Percentiles rank a stretch among this genome's conserved stretches.
phyloP scores from a whole-genome alignment of 1,140 invertebrate species.

The Mamestra configurata region DNA sequence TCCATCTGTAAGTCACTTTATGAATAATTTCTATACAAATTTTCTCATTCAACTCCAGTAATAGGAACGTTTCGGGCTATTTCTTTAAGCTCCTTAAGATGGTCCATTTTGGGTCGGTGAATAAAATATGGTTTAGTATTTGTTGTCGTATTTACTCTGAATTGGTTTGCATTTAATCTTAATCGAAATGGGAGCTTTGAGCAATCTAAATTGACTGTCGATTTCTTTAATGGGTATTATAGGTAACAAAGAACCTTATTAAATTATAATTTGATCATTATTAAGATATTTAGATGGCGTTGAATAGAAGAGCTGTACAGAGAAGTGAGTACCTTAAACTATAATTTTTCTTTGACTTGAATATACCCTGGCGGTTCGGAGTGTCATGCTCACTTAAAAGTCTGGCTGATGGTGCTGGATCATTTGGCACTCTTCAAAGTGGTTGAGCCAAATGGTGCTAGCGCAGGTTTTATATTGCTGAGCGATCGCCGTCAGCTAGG shows the following conservation, averaged over 20 bases:
- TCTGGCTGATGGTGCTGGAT: too few relatives aligned
- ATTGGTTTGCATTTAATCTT: conserved; percentile 25
- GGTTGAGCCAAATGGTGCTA: too few relatives aligned
- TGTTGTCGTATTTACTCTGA: conserved; percentile 27
- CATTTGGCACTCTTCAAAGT: too few relatives aligned
- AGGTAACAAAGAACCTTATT: too few relatives aligned
- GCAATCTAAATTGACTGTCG: background rate
- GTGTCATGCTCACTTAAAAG: too few relatives aligned
- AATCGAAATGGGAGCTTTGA: conserved; percentile 37
- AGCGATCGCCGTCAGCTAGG: too few relatives aligned
- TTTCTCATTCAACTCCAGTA: conserved; percentile 44
- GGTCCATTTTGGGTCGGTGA: conserved; percentile 38
- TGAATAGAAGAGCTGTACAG: background rate
- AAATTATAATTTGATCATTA: conserved; percentile 2
- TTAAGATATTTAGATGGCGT: background rate
- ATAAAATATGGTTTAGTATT: conserved; percentile 47
- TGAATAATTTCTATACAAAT: conserved; percentile 55
- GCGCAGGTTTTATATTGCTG: too few relatives aligned
- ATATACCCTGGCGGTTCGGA: too few relatives aligned
- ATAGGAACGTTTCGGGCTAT: conserved; percentile 27
- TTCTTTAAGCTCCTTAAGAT: conserved; percentile 48
- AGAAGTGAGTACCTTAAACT: too few relatives aligned
- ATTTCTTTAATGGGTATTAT: background rate
- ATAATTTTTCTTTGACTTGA: too few relatives aligned
- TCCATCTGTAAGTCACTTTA: conserved; percentile 51